Percentiles rank a stretch among this genome's conserved stretches.
These are phyloP conservation scores for Eupsilia transversa DNA, from an alignment of 2,888 invertebrate genomes.

Conservation along the genomic window DNA sequence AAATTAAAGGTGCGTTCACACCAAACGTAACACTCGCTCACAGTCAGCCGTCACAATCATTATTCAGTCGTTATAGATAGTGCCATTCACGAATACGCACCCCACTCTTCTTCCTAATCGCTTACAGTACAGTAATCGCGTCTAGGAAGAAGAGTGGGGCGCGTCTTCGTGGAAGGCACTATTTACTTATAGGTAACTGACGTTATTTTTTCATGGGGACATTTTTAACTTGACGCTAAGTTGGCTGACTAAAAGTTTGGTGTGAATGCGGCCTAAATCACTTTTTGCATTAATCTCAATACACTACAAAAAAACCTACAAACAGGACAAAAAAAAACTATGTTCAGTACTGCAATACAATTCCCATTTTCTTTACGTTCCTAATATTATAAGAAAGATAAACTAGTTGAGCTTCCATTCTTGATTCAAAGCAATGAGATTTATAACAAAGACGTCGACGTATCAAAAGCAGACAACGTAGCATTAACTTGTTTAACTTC, in stretches of 20 bases:
- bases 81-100: too few relatives aligned
- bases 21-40: background rate
- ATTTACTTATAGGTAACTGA: too few relatives aligned
- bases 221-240: background rate
- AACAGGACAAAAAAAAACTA: background rate
- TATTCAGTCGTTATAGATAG: too few relatives aligned
- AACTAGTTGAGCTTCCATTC: slow-evolving; percentile 24
- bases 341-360: slow-evolving; percentile 9
- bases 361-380: slow-evolving; percentile 32
- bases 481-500: too few relatives aligned
- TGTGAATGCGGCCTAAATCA: background rate
- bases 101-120: too few relatives aligned
- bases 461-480: slow-evolving; percentile 17
- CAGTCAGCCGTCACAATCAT: background rate
- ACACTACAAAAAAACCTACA: background rate
- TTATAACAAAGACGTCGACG: slow-evolving; percentile 33
- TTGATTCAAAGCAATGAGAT: slow-evolving; percentile 49
- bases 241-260: background rate
- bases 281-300: background rate
- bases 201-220: background rate
- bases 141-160: too few relatives aligned
- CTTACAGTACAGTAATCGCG: too few relatives aligned
- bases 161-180: too few relatives aligned
- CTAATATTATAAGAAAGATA: slow-evolving; percentile 15
- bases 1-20: background rate